Conservation (phyloP, 1,140 invertebrate species). For the Sitophilus oryzae region DNA sequence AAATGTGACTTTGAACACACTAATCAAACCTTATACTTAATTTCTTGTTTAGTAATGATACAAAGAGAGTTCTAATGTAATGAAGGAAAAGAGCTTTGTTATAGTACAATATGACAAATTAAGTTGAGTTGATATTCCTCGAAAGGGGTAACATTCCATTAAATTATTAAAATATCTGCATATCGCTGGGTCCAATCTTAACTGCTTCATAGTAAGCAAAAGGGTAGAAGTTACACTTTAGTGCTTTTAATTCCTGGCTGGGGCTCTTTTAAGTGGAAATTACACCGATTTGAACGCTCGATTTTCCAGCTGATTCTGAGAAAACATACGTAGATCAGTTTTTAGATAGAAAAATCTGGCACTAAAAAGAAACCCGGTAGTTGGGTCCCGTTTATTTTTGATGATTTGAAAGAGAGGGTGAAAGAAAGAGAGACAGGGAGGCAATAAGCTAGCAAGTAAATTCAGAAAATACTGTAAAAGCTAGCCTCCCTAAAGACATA, state of each 20-base stretch:
- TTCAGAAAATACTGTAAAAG: background rate
- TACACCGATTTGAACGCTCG: slow-evolving; percentile 9
- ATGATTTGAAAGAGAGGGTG: background rate
- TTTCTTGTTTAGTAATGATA: no score
- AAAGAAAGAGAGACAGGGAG: no score
- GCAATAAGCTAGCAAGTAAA: no score
- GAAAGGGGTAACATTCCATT: slow-evolving; percentile 25
- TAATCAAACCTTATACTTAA: no score
- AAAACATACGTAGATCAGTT: slow-evolving; percentile 11
- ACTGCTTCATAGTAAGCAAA: slow-evolving; percentile 16
- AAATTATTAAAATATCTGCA: slow-evolving; percentile 27
- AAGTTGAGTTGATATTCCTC: slow-evolving; percentile 23
- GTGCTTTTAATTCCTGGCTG: slow-evolving; percentile 19
- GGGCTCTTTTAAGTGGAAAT: slow-evolving; percentile 16
- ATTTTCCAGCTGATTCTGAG: slow-evolving; percentile 1
- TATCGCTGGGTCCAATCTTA: slow-evolving; percentile 23
- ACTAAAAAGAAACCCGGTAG: no score
- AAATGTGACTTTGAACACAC: no score
- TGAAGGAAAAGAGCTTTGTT: no score
- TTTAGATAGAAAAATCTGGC: no score
- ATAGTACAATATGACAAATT: slow-evolving; percentile 21
- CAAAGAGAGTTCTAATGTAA: no score
- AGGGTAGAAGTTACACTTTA: slow-evolving; percentile 21
- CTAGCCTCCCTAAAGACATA: background rate
- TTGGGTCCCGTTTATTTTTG: background rate